Conservation (phyloP, 2,797 vertebrate genomes). For the Lepilemur ruficaudatus region DNA sequence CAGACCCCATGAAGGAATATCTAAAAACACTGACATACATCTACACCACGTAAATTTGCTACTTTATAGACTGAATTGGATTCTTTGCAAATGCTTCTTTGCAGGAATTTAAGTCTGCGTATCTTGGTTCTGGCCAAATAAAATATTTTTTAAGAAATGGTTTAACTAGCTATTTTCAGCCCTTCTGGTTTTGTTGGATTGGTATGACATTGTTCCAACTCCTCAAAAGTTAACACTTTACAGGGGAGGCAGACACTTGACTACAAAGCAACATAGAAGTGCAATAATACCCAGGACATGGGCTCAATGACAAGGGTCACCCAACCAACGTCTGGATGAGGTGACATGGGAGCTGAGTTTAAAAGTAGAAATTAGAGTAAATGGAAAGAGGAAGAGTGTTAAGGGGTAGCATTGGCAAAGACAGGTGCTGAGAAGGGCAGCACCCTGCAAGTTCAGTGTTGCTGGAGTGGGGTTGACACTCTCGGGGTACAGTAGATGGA, state of each 20-base stretch:
- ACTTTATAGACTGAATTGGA: neutral
- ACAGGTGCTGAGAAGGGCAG: no score
- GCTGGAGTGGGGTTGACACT: neutral
- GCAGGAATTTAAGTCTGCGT: constrained; percentile 29
- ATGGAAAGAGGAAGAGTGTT: neutral
- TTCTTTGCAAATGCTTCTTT: constrained; percentile 17
- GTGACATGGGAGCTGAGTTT: neutral
- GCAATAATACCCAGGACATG: neutral
- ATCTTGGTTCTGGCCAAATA: constrained; percentile 55
- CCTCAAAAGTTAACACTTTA: neutral
- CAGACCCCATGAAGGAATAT: neutral
- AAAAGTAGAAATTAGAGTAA: neutral
- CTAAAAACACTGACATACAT: neutral
- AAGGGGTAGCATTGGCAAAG: neutral
- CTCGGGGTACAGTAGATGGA: neutral
- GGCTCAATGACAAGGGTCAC: neutral
- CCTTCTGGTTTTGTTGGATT: neutral
- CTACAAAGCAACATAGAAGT: neutral
- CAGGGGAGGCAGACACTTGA: neutral
- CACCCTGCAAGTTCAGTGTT: neutral
- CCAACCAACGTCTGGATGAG: neutral
- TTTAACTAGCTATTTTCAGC: constrained; percentile 49
- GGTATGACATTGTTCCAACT: neutral
- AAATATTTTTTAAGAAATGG: constrained; percentile 60
- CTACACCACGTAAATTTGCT: neutral